Percentiles rank a stretch among this genome's conserved stretches.
phyloP scores from a whole-genome alignment of 2,797 vertebrate species.

The Podarcis lilfordi region DNA sequence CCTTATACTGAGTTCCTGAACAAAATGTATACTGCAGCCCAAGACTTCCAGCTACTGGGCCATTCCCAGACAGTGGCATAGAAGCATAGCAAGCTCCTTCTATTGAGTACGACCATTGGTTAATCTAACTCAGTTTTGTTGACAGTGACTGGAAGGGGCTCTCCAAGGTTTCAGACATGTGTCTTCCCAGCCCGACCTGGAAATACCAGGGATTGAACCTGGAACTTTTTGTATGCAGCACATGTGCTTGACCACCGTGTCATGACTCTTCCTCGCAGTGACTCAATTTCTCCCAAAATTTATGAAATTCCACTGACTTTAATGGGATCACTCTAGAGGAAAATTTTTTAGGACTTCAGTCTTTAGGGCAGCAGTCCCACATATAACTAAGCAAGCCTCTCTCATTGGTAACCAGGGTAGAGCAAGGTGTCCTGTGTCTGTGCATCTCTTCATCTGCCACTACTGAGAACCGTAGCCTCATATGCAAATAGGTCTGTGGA shows the following conservation, averaged over 20 bases:
- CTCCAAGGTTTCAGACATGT: neutral
- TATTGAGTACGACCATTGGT: too few species aligned
- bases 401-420: neutral
- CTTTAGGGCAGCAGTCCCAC: neutral
- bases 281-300: neutral
- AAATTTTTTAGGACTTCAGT: neutral
- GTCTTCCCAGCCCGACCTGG: too few species aligned
- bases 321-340: neutral
- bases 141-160: too few species aligned
- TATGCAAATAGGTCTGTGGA: neutral
- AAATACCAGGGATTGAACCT: too few species aligned
- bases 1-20: neutral
- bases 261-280: neutral
- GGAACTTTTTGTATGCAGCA: too few species aligned
- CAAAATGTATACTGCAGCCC: neutral
- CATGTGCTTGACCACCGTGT: too few species aligned
- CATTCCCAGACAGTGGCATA: neutral
- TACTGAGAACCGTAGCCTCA: neutral
- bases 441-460: neutral
- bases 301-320: neutral
- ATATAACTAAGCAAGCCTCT: neutral
- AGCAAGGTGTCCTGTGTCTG: neutral
- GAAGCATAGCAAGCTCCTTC: too few species aligned
- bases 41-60: neutral
- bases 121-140: too few species aligned